A percentile compares a stretch with the other conserved stretches of the same genome.
Conservation (phyloP, 2,888 invertebrate species). For the Drosophila histrio region DNA sequence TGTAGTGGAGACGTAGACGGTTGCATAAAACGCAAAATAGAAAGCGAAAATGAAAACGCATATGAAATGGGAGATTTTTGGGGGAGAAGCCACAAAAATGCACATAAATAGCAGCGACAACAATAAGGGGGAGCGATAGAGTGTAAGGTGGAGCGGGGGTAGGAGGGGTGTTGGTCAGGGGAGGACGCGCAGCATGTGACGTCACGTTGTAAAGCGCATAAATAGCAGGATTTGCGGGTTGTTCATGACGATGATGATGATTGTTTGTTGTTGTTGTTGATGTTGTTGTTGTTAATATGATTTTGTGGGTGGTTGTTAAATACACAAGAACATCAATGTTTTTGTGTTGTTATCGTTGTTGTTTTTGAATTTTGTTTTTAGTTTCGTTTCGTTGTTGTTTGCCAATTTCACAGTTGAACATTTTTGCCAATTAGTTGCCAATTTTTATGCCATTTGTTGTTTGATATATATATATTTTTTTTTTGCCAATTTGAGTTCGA, state of each 20-base stretch:
- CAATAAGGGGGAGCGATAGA: constrained; percentile 47
- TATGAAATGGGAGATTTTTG: constrained; percentile 36
- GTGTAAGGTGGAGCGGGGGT: constrained; percentile 4
- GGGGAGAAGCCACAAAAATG: constrained; percentile 70
- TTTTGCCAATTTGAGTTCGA: constrained; percentile 58
- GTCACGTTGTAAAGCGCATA: constrained; percentile 70
- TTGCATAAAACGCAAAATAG: constrained; percentile 47
- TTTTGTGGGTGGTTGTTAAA: constrained; percentile 53
- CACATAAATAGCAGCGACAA: constrained; percentile 71
- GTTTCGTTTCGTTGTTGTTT: constrained; percentile 42
- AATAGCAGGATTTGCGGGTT: constrained; percentile 77
- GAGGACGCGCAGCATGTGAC: constrained; percentile 56
- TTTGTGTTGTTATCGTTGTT: constrained; percentile 34
- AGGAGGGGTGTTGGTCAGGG: constrained; percentile 22
- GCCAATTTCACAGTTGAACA: constrained; percentile 66
- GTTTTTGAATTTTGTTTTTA: constrained; percentile 24
- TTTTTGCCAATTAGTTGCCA: constrained; percentile 71
- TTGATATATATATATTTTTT: constrained; percentile 13
- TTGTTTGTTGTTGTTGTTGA: constrained; percentile 30
- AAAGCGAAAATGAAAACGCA: constrained; percentile 71
- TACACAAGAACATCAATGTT: constrained; percentile 8
- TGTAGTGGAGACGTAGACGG: background rate
- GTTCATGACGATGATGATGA: constrained; percentile 61
- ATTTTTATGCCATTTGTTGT: constrained; percentile 42
- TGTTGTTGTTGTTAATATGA: constrained; percentile 52